Percentiles rank a stretch among this genome's conserved stretches.
phyloP scores from a whole-genome alignment of 2,888 invertebrate species.

The Drosophila flavopinicola region DNA sequence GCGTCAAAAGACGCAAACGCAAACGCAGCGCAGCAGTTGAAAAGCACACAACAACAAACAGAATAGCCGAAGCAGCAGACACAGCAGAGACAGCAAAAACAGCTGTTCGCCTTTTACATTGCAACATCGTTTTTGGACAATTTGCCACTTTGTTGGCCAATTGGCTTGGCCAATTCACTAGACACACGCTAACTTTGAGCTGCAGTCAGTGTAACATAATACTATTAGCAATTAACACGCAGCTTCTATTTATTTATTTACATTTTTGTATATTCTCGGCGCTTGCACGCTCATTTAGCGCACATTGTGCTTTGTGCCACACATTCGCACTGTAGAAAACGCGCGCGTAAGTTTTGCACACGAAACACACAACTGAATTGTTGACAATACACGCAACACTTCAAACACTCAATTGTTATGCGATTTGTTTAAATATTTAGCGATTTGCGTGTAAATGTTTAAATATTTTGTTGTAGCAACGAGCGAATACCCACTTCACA shows the following conservation, averaged over 20 bases:
- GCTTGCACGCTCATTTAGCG: conserved; percentile 63
- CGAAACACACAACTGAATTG: background rate
- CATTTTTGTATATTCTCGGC: conserved; percentile 50
- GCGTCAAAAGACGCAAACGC: background rate
- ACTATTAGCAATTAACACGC: conserved; percentile 16
- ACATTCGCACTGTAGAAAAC: conserved; percentile 43
- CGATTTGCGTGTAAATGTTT: conserved; percentile 29
- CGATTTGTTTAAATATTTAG: conserved; percentile 24
- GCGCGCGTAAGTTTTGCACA: conserved; percentile 4
- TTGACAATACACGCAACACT: conserved; percentile 3
- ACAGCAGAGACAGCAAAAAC: conserved; percentile 45
- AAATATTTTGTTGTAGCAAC: conserved; percentile 10
- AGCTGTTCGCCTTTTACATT: conserved; percentile 56
- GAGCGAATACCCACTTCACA: background rate
- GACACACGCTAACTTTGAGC: conserved; percentile 36
- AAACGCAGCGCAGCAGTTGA: conserved; percentile 12
- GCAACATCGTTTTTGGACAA: conserved; percentile 23
- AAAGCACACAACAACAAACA: conserved; percentile 51
- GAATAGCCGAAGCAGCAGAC: conserved; percentile 14
- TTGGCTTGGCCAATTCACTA: conserved; percentile 2
- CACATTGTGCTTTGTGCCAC: conserved; percentile 51
- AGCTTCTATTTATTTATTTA: conserved; percentile 66
- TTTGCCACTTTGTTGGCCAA: conserved; percentile 17
- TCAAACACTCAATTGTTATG: conserved; percentile 9
- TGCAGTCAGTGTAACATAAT: background rate